Base-by-base conservation (phyloP, 1,140 invertebrate species). In the Drosophila albomicans region DNA sequence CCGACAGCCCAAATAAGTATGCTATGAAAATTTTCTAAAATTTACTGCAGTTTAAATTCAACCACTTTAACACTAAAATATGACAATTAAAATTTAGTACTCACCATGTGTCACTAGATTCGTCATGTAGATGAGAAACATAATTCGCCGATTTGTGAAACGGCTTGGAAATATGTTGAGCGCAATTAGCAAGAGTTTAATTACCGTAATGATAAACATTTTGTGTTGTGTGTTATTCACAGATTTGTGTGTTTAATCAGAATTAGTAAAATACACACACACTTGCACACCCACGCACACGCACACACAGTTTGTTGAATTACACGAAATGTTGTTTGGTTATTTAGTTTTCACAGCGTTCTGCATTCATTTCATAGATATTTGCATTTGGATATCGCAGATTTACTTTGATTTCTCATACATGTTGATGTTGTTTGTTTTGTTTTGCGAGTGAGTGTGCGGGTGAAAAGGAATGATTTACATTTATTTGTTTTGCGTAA, bases 161-260 rank as follows among this genome's bases (percentile, higher is more conserved):
- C 92, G 91, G 71, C 91, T 92, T 54, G 92, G 92, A 76, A 92
- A 91, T 90, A 92, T 91, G 70, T 92, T 92, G 43, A 92, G 68
- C 61, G 91, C 91, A 74, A 92, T 92, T 58, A 92, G 80, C 75
- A 92, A 78, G 67, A 92, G 82, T 89, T 92, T 92, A 69, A 92
- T 88, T 68, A 92, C 89, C 51, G 91, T 92, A 64, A 92, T 86
- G 70, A 92, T 79, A 77, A 92, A 92, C 91, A 92, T 92, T 89
- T 89, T 78, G 49, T 58, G 52, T 45, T 52, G 11, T 51, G 58
- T 62, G 56, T 59, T 69, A n/a, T n/a, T 48, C 38, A 38, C 32
- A 8, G 38, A 41, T 52, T 43, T 78, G 63, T 57, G 43, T 51
- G 46, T 45, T 74, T 52, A 65, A 78, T 51, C 46, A 75, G 67